A percentile compares a stretch with the other conserved stretches of the same genome.
phyloP scores from a whole-genome alignment of 2,888 invertebrate genomes.

The Tigriopus californicus region DNA sequence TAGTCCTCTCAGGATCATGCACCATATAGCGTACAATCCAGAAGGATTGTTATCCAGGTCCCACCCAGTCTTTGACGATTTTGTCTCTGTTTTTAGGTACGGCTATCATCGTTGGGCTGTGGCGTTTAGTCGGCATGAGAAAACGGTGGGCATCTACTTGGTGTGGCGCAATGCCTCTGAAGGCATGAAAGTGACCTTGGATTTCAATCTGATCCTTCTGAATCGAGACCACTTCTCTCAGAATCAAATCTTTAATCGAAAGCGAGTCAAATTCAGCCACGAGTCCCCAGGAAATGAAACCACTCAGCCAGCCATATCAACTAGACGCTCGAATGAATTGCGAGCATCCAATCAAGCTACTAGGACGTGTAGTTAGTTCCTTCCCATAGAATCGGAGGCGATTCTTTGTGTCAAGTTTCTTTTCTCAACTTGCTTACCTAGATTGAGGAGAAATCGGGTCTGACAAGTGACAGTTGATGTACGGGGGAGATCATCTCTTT shows the following conservation, averaged over 20 bases:
- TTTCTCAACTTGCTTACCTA: too few relatives aligned
- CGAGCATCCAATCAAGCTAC: too few relatives aligned
- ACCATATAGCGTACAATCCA: too few relatives aligned
- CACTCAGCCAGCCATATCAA: not conserved
- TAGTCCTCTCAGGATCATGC: too few relatives aligned
- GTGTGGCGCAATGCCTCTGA: slow-evolving; percentile 56
- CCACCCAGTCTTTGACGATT: not conserved
- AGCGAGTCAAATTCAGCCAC: slow-evolving; percentile 39
- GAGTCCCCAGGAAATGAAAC: slow-evolving; percentile 17
- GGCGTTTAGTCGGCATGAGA: slow-evolving; percentile 53
- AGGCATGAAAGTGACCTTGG: slow-evolving; percentile 53
- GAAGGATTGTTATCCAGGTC: too few relatives aligned
- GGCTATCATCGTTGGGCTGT: slow-evolving; percentile 65
- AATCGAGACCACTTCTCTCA: slow-evolving; percentile 63
- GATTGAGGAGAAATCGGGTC: too few relatives aligned
- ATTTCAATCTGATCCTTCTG: slow-evolving; percentile 57
- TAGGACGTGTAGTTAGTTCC: too few relatives aligned
- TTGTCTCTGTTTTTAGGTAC: slow-evolving; percentile 28
- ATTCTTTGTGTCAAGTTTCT: too few relatives aligned
- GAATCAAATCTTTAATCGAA: slow-evolving; percentile 58
- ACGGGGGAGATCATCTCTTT: too few relatives aligned
- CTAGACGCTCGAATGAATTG: too few relatives aligned
- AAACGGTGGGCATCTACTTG: slow-evolving; percentile 54
- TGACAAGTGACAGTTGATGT: too few relatives aligned
- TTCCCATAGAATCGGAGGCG: too few relatives aligned